Evolutionary conservation across 2,797 vertebrate species (phyloP).

Genomic region (Prunella strophiata): DNA sequence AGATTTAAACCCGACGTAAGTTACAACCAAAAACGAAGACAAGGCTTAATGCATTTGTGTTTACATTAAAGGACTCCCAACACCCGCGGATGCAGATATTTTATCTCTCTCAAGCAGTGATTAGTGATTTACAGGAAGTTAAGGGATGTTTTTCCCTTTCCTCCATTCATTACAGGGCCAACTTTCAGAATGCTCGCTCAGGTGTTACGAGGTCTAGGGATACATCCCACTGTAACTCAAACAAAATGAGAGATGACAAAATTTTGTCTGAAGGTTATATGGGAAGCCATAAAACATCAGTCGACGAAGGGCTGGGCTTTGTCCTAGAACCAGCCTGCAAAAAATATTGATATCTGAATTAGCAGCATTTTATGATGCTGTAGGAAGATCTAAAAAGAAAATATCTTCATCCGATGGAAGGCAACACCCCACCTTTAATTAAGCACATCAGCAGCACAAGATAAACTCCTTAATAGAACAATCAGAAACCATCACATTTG

Average conservation of each 20-base stretch:
- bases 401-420: background rate
- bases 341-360: slow-evolving; percentile 54
- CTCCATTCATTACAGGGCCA: background rate
- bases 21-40: background rate
- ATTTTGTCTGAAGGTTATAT: slow-evolving; percentile 58
- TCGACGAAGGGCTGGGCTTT: slow-evolving; percentile 31
- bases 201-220: background rate
- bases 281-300: slow-evolving; percentile 54
- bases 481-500: background rate
- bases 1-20: background rate
- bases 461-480: background rate
- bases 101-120: background rate
- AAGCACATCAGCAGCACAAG: background rate
- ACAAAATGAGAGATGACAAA: slow-evolving; percentile 62
- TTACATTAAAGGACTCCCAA: background rate
- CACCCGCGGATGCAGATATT: background rate
- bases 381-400: slow-evolving; percentile 17
- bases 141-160: background rate
- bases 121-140: slow-evolving; percentile 29
- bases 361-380: slow-evolving; percentile 20
- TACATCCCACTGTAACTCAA: slow-evolving; percentile 47
- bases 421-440: background rate
- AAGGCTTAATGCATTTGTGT: background rate
- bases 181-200: slow-evolving; percentile 42
- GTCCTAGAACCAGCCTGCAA: slow-evolving; percentile 53